phyloP scores from a whole-genome alignment of 2,113 vertebrate genomes.

The Ia io region DNA sequence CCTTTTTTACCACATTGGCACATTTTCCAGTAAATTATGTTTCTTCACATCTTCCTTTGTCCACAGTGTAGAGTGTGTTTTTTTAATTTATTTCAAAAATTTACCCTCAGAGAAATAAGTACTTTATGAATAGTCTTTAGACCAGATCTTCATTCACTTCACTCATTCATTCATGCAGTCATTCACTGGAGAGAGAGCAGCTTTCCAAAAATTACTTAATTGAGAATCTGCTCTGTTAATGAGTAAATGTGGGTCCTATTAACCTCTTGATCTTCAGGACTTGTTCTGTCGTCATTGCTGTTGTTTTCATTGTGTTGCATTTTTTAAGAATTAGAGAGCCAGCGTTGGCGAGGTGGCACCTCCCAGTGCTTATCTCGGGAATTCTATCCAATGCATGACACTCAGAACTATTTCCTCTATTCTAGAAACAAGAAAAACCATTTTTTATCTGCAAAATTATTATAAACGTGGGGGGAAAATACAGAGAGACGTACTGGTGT shows the following conservation, averaged over 20 bases:
- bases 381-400: neutral
- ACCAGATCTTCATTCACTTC: constrained; percentile 2
- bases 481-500: neutral
- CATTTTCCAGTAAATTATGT: neutral
- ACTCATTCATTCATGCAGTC: constrained; percentile 52
- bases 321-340: constrained; percentile 46
- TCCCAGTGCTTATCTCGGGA: neutral
- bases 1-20: neutral
- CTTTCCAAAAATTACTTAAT: constrained; percentile 69
- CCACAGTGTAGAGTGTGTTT: neutral
- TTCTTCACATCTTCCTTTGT: constrained; percentile 2
- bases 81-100: constrained; percentile 48
- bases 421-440: neutral
- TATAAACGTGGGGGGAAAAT: neutral
- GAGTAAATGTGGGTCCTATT: constrained; percentile 70
- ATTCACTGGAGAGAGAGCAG: constrained; percentile 45
- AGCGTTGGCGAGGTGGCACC: neutral
- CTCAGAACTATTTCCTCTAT: neutral
- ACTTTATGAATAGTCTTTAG: constrained; percentile 54
- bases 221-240: constrained; percentile 69
- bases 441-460: neutral
- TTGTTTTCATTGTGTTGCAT: constrained; percentile 53
- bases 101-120: constrained; percentile 29
- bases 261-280: constrained; percentile 56
- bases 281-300: constrained; percentile 48